These are phyloP conservation scores for Sceloporus tristichus DNA, from an alignment of 2,113 vertebrate species.

Conservation along the genomic window DNA sequence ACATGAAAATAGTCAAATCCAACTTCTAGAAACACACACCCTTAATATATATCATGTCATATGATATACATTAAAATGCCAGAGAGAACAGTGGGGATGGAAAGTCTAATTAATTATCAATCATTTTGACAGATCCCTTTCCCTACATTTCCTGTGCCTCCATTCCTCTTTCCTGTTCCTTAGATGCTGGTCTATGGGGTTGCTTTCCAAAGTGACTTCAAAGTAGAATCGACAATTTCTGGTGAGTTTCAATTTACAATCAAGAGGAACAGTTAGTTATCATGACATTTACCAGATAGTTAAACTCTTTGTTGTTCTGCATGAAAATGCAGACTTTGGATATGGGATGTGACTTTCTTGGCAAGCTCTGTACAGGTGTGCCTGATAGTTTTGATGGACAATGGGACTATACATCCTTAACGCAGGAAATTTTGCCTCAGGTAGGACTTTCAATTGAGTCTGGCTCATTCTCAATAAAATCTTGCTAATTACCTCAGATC, in stretches of 20 bases:
- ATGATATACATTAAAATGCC: background rate
- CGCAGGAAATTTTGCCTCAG: slow-evolving; percentile 26
- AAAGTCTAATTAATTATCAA: slow-evolving; percentile 18
- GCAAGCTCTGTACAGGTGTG: slow-evolving; percentile 28
- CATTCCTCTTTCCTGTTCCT: background rate
- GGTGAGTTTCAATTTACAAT: slow-evolving; percentile 7
- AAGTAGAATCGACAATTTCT: slow-evolving; percentile 38
- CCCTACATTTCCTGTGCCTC: background rate
- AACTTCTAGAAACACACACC: background rate
- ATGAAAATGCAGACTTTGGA: background rate
- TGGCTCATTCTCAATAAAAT: slow-evolving; percentile 19
- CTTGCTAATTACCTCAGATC: slow-evolving; percentile 19
- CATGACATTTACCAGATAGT: slow-evolving; percentile 22
- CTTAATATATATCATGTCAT: background rate
- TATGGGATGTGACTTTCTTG: slow-evolving; percentile 13
- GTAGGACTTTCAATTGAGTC: slow-evolving; percentile 30
- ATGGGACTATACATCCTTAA: background rate
- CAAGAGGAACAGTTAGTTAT: slow-evolving; percentile 43
- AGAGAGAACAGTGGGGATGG: background rate
- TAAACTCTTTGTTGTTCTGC: slow-evolving; percentile 18
- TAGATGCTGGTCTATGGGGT: background rate
- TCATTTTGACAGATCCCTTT: background rate
- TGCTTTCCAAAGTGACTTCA: background rate
- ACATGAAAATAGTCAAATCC: background rate
- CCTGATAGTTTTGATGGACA: background rate